Base-by-base conservation (phyloP, 2,113 vertebrate genomes). In the Trematomus loennbergii region DNA sequence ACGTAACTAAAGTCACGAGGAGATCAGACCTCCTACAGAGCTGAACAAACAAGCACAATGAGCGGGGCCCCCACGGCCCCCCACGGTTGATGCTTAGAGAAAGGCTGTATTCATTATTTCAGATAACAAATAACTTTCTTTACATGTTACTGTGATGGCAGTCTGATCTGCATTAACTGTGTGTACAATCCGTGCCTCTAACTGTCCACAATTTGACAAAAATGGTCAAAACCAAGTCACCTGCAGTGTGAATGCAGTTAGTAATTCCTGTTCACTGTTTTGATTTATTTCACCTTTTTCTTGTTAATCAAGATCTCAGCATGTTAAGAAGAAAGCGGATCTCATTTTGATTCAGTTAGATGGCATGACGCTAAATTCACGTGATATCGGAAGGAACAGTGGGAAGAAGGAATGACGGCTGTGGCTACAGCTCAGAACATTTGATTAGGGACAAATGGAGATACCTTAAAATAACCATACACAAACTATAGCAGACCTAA, bases 361-460 rank as follows among this genome's bases (percentile, higher is more conserved):
- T 89, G 83, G 87, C 57, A 60, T 69, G 50, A 59, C 40, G 33
- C 62, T 70, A 46, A 52, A 72, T 85, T 85, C 46, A 52, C n/a
- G 2, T 82, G 72, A 68, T 50, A 78, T 79, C n/a, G 70, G 75
- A 87, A 71, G 54, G 79, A 43, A n/a, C 11, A 25, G 73, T 3
- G 58, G 67, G 65, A 59, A 62, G 7, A 76, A 2, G 8, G 60
- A 80, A 78, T 57, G 63, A 50, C 2, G 10, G 18, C 36, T 45
- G 29, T 40, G 70, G 52, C 25, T 69, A 33, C 40, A 45, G 9
- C 17, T 48, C 20, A 59, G 29, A 73, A 65, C 60, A 69, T n/a
- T 63, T 74, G 0, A 20, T 11, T 13, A 43, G 46, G 22, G 43
- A 65, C 12, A 15, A 13, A 78, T 10, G 29, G 17, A 53, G 4